Conservation (phyloP, 2,888 invertebrate species). For the Eristalis tenax region DNA sequence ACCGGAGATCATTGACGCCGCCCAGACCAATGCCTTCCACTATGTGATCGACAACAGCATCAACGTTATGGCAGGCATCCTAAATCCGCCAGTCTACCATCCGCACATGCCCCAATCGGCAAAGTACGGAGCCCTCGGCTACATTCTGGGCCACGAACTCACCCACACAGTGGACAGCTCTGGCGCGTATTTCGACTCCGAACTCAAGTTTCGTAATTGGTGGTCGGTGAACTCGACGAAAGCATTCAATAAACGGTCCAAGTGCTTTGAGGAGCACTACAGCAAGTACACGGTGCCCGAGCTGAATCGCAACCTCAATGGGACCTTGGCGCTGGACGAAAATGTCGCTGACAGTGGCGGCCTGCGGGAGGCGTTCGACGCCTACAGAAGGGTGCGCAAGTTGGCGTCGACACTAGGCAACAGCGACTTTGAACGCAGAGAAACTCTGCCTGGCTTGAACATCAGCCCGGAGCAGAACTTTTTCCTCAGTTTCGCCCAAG, state of each 20-base stretch:
- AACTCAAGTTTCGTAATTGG: constrained; percentile 74
- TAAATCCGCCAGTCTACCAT: constrained; percentile 77
- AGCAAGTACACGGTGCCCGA: constrained; percentile 76
- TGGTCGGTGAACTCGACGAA: constrained; percentile 74
- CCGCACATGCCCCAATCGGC: constrained; percentile 76
- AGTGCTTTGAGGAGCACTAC: constrained; percentile 77
- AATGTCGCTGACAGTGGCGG: constrained; percentile 79
- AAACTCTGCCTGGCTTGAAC: constrained; percentile 78
- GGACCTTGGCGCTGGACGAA: constrained; percentile 77
- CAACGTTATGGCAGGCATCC: constrained; percentile 77
- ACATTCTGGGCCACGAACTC: constrained; percentile 78
- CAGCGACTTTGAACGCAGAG: constrained; percentile 65
- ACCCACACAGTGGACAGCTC: constrained; percentile 78
- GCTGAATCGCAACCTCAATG: constrained; percentile 77
- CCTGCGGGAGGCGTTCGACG: constrained; percentile 74
- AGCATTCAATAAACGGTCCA: constrained; percentile 74
- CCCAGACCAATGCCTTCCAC: constrained; percentile 78
- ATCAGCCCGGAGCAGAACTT: constrained; percentile 78
- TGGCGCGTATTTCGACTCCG: constrained; percentile 75
- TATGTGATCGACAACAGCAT: constrained; percentile 78
- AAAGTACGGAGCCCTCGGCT: constrained; percentile 78
- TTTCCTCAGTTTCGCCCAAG: constrained; percentile 78
- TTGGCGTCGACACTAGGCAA: constrained; percentile 41
- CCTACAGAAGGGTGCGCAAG: constrained; percentile 76
- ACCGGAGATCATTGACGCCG: constrained; percentile 74